Evolutionary conservation across 2,888 invertebrate genomes (phyloP).

Genomic region (Melipona bicolor): DNA sequence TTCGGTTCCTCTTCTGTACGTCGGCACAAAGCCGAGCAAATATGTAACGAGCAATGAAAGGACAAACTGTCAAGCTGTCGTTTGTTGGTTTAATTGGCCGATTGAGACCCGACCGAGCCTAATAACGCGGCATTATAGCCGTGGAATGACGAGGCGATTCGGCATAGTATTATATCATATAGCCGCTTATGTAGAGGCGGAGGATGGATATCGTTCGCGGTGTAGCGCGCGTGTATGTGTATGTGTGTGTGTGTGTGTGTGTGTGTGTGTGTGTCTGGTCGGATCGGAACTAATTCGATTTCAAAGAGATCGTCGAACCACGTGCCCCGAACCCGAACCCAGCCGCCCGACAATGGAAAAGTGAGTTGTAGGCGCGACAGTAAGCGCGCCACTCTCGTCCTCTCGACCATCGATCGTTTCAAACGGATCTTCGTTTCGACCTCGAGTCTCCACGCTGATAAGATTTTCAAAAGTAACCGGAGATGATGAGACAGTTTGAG

Average conservation of each 20-base stretch:
- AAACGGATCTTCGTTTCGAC: slow-evolving; percentile 9
- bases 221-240: not conserved
- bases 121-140: slow-evolving; percentile 73
- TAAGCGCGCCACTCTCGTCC: slow-evolving; percentile 43
- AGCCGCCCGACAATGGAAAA: slow-evolving; percentile 39
- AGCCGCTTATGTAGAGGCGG: slow-evolving; percentile 54
- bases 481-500: not conserved
- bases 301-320: slow-evolving; percentile 72
- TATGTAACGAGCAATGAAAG: slow-evolving; percentile 13
- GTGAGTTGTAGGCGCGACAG: slow-evolving; percentile 47
- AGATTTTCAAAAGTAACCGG: not conserved
- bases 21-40: slow-evolving; percentile 1
- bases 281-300: slow-evolving; percentile 78
- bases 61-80: slow-evolving; percentile 17
- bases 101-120: slow-evolving; percentile 59
- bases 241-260: no score
- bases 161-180: slow-evolving; percentile 72
- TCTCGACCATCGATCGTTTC: slow-evolving; percentile 29
- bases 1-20: not conserved
- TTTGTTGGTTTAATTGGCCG: slow-evolving; percentile 40
- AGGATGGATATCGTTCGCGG: slow-evolving; percentile 72
- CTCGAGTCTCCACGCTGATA: not conserved
- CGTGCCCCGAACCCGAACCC: slow-evolving; percentile 38
- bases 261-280: slow-evolving; percentile 63
- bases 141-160: slow-evolving; percentile 72